These are phyloP conservation scores for Cryptophagus acutangulus DNA, from an alignment of 2,888 invertebrate species.

Conservation along the genomic window DNA sequence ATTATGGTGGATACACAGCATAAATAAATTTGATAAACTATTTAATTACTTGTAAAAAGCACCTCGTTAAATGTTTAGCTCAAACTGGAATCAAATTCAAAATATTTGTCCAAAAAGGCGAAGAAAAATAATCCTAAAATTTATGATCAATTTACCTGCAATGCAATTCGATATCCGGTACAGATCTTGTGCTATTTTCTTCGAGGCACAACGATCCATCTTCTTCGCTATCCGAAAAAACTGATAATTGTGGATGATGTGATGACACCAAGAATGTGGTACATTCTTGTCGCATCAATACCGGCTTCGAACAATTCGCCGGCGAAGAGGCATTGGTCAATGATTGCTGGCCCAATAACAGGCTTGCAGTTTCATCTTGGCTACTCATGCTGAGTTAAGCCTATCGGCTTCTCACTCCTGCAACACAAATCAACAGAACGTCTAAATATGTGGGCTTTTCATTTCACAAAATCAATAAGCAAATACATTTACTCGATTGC, in stretches of 20 bases:
- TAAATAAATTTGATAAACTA: too few species aligned
- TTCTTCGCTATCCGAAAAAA: slow-evolving; percentile 74
- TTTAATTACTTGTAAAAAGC: too few species aligned
- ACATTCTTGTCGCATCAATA: slow-evolving; percentile 80
- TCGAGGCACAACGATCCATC: slow-evolving; percentile 61
- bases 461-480: too few species aligned
- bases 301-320: slow-evolving; percentile 63
- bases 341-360: slow-evolving; percentile 63
- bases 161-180: slow-evolving; percentile 77
- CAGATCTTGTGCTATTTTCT: slow-evolving; percentile 68
- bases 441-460: too few species aligned
- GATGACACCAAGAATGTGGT: slow-evolving; percentile 69
- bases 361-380: slow-evolving; percentile 77
- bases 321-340: slow-evolving; percentile 51
- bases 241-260: slow-evolving; percentile 64
- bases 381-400: slow-evolving; percentile 51
- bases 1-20: too few species aligned
- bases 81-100: not conserved
- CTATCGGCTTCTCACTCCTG: slow-evolving; percentile 24
- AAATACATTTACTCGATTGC: too few species aligned
- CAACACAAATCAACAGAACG: slow-evolving; percentile 16
- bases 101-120: not conserved
- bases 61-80: not conserved
- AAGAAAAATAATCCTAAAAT: not conserved
- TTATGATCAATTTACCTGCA: slow-evolving; percentile 50